Evolutionary conservation across 35 echinoderm and acorn worm species (phyloP).

Genomic region (Strongylocentrotus purpuratus): DNA sequence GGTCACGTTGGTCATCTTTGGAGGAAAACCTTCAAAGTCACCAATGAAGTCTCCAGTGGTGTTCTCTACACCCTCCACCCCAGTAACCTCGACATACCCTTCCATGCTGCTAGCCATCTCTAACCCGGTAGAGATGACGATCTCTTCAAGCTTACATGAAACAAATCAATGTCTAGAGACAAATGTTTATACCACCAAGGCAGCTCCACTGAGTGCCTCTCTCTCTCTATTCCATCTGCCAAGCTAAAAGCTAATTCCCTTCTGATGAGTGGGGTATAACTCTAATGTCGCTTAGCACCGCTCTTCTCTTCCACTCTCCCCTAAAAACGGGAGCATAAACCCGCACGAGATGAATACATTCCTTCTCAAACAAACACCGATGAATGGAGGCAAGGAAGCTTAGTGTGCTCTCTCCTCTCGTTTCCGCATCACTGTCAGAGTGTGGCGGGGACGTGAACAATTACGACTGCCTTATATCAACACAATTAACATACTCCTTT

Average conservation of each 20-base stretch:
- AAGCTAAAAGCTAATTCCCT: neutral
- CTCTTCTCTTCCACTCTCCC: neutral
- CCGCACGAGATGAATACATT: neutral
- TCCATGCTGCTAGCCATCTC: constrained; percentile 32
- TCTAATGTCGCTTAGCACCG: neutral
- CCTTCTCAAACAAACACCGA: neutral
- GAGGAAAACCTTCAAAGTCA: neutral
- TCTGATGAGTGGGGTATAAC: neutral
- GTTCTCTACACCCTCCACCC: neutral
- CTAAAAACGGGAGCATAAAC: neutral
- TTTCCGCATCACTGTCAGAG: constrained; percentile 4
- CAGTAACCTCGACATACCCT: neutral
- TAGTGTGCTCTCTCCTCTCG: neutral
- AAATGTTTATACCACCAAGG: neutral
- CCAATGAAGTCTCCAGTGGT: neutral
- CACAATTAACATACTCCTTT: constrained; percentile 49
- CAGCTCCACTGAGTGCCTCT: neutral
- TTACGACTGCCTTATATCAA: constrained; percentile 34
- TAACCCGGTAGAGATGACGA: constrained; percentile 15
- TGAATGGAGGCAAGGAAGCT: neutral
- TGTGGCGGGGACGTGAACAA: neutral
- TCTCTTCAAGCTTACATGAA: constrained; percentile 17
- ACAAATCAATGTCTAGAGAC: neutral
- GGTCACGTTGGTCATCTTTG: neutral
- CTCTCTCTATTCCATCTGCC: neutral